Evolutionary conservation across 2,113 vertebrate species (phyloP).

Genomic region (Eretmodus cyanostictus): DNA sequence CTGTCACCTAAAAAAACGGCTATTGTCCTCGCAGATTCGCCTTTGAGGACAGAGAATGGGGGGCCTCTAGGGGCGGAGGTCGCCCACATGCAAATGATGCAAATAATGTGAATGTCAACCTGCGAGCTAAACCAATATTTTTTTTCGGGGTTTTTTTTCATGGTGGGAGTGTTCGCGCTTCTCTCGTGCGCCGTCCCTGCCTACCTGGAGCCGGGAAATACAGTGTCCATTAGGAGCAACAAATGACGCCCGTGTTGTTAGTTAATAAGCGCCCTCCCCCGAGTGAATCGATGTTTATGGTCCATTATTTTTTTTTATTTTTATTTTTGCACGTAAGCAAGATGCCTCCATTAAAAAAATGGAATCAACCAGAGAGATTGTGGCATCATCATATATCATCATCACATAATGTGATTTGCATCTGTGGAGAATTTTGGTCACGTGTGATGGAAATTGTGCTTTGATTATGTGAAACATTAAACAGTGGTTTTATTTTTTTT

Average conservation of each 20-base stretch:
- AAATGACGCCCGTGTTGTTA: not conserved
- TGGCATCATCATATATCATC: not conserved
- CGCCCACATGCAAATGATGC: constrained; percentile 63
- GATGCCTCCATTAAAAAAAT: not conserved
- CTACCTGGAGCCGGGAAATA: not conserved
- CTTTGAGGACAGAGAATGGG: constrained; percentile 54
- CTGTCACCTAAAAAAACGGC: constrained; percentile 25
- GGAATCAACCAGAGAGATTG: not conserved
- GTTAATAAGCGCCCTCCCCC: not conserved
- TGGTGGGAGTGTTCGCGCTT: not conserved
- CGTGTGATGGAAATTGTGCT: not conserved
- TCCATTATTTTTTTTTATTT: not conserved
- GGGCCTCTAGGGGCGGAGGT: constrained; percentile 59
- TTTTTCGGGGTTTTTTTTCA: not conserved
- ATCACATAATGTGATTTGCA: not conserved
- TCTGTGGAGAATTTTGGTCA: not conserved
- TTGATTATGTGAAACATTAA: not conserved
- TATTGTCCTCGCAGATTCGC: constrained; percentile 57
- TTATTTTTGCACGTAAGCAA: not conserved
- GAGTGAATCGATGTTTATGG: not conserved
- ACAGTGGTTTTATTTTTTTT: not conserved
- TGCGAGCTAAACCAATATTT: constrained; percentile 22
- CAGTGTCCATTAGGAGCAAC: not conserved
- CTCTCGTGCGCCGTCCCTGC: not conserved
- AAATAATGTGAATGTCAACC: constrained; percentile 52